A percentile compares a stretch with the other conserved stretches of the same genome.
Evolutionary conservation across 1,140 invertebrate genomes (phyloP).

Genomic region (Cotesia chilonis): DNA sequence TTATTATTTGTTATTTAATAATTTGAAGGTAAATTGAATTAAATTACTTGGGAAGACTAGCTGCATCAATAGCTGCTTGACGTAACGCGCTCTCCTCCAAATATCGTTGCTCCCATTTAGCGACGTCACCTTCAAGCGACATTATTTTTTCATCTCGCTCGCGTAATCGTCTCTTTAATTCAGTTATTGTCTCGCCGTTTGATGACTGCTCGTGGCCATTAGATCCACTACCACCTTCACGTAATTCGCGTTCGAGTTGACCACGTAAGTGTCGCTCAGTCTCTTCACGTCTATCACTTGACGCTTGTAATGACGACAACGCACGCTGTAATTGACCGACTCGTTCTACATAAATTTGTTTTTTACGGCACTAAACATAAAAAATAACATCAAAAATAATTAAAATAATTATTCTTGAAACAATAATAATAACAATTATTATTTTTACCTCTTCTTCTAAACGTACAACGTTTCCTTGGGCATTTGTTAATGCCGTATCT

Average conservation of each 20-base stretch:
- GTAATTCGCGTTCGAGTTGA: constrained; percentile 82
- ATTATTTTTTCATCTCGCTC: constrained; percentile 85
- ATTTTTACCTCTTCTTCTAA: constrained; percentile 84
- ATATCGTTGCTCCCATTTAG: constrained; percentile 89
- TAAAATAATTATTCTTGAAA: neutral
- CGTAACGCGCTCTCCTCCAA: constrained; percentile 84
- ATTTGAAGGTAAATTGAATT: neutral
- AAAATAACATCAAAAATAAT: constrained; percentile 22
- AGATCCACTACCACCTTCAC: constrained; percentile 69
- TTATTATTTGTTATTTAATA: constrained; percentile 9
- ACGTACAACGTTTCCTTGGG: constrained; percentile 86
- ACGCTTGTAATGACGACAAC: constrained; percentile 82
- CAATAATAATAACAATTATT: neutral
- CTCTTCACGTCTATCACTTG: constrained; percentile 84
- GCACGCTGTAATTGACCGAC: constrained; percentile 85
- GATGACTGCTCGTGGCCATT: constrained; percentile 52
- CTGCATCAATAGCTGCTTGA: constrained; percentile 85
- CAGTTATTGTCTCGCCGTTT: constrained; percentile 70
- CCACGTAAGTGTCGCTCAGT: constrained; percentile 81
- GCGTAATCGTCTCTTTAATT: constrained; percentile 74
- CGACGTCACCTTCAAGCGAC: constrained; percentile 81
- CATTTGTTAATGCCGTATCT: constrained; percentile 89
- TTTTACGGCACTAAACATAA: constrained; percentile 76
- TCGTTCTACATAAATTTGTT: constrained; percentile 85
- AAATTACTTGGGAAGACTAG: constrained; percentile 82